Evolutionary conservation across 2,888 invertebrate genomes (phyloP).

Genomic region (Cosmia trapezina): DNA sequence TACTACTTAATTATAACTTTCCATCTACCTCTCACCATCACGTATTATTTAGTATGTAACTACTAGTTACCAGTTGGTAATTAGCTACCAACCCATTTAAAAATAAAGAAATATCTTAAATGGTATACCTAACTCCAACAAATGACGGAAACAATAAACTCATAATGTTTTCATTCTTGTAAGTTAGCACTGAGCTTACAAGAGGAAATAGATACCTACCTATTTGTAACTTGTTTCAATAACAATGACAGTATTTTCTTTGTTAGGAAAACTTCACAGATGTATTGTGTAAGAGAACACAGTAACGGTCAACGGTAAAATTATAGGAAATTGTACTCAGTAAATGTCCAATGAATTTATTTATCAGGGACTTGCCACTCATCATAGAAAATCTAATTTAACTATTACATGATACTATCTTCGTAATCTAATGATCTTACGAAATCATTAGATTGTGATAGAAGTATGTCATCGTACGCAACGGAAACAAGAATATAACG

Average conservation of each 20-base stretch:
- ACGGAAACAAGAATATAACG: neutral
- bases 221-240: constrained; percentile 8
- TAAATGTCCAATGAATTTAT: neutral
- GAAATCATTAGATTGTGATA: neutral
- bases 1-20: no score
- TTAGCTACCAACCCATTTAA: no score
- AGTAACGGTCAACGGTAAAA: neutral
- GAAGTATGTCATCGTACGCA: neutral
- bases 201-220: neutral
- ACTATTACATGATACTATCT: neutral
- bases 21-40: neutral
- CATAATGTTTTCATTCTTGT: neutral
- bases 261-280: neutral
- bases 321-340: neutral
- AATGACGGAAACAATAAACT: neutral
- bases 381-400: neutral
- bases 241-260: neutral
- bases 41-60: neutral
- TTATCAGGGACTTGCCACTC: neutral
- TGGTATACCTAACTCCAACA: no score
- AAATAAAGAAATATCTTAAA: neutral
- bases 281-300: neutral
- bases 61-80: neutral
- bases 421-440: neutral
- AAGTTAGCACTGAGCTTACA: neutral